Evolutionary conservation across 2,797 vertebrate genomes (phyloP).

Genomic region (Manis crassicaudata): DNA sequence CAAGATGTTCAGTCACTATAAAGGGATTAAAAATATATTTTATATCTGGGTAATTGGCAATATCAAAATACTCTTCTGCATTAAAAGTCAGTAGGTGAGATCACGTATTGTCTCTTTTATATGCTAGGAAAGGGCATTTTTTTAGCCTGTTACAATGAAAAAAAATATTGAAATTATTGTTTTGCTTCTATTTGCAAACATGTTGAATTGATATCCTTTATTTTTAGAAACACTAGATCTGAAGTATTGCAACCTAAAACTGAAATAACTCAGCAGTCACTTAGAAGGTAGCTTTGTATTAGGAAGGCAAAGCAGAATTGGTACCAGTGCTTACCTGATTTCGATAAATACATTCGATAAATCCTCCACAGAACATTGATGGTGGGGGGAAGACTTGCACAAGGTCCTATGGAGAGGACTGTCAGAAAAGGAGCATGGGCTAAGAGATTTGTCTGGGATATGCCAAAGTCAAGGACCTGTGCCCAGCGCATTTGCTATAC

Average conservation of each 20-base stretch:
- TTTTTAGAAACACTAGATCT: neutral
- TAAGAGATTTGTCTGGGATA: neutral
- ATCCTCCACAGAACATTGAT: neutral
- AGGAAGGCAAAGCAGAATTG: neutral
- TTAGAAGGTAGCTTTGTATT: neutral
- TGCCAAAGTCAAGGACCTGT: neutral
- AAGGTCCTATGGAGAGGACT: neutral
- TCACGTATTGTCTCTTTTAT: neutral
- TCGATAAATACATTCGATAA: neutral
- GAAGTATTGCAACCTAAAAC: neutral
- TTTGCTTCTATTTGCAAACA: neutral
- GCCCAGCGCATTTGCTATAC: neutral
- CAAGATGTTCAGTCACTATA: neutral
- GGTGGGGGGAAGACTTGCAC: neutral
- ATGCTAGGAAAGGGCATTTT: neutral
- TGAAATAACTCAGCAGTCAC: neutral
- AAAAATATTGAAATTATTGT: neutral
- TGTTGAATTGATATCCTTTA: neutral
- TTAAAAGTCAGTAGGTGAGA: neutral
- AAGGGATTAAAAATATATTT: constrained; percentile 8
- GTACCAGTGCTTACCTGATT: neutral
- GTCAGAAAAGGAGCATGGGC: neutral
- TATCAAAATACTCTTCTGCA: neutral
- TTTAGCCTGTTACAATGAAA: neutral
- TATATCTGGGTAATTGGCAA: neutral